These are phyloP conservation scores for Lutjanus argentimaculatus DNA, from an alignment of 2,797 vertebrate species.

Conservation along the genomic window DNA sequence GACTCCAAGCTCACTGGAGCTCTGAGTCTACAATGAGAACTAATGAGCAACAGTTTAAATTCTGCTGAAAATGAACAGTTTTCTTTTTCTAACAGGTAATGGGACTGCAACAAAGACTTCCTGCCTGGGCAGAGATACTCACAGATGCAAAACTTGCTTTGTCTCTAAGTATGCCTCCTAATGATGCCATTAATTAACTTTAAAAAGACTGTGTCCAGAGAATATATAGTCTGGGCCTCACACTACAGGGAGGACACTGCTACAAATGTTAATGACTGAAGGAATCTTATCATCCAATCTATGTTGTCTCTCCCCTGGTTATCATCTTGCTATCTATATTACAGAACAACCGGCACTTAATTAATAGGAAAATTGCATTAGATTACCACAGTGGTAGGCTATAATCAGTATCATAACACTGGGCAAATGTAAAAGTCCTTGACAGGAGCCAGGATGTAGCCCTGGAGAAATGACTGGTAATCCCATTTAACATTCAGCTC, in stretches of 20 bases:
- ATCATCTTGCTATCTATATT: slow-evolving; percentile 59
- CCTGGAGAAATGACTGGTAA: slow-evolving; percentile 55
- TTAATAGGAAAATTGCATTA: slow-evolving; percentile 73
- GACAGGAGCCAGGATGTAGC: slow-evolving; percentile 48
- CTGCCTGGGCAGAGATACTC: slow-evolving; percentile 38
- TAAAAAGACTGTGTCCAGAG: slow-evolving; percentile 67
- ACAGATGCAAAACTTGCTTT: slow-evolving; percentile 49
- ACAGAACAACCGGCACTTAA: slow-evolving; percentile 68
- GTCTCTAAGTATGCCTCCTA: slow-evolving; percentile 59
- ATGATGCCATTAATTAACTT: slow-evolving; percentile 76
- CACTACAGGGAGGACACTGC: slow-evolving; percentile 45
- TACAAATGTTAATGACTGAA: slow-evolving; percentile 69
- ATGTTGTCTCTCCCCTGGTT: slow-evolving; percentile 57
- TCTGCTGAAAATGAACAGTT: slow-evolving; percentile 31
- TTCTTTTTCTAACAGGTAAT: slow-evolving; percentile 49
- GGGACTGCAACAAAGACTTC: slow-evolving; percentile 41
- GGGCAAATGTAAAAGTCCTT: slow-evolving; percentile 57
- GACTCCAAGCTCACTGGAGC: slow-evolving; percentile 19
- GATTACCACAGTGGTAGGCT: slow-evolving; percentile 49
- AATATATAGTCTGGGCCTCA: slow-evolving; percentile 44
- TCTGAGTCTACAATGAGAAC: slow-evolving; percentile 27
- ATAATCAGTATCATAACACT: slow-evolving; percentile 60
- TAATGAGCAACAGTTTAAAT: slow-evolving; percentile 44
- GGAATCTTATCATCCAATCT: slow-evolving; percentile 63
- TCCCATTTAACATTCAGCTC: slow-evolving; percentile 48